Evolutionary conservation across 2,888 invertebrate species (phyloP), one percentile per base, ranked within the genome.

Genomic region (Idaea dimidiata): DNA sequence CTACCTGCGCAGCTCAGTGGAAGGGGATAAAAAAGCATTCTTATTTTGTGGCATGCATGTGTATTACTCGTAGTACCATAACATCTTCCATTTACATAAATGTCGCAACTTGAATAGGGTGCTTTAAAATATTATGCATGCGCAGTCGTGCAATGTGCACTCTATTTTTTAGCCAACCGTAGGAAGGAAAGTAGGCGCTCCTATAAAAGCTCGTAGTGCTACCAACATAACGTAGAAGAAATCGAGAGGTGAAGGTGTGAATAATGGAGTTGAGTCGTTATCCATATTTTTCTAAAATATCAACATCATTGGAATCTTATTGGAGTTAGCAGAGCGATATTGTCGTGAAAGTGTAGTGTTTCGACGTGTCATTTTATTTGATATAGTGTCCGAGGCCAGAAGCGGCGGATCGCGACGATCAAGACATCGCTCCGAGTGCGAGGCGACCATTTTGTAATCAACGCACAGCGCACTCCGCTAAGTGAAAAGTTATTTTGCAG

Each of bases 181-280:
- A 8, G 32, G 32, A 32, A n/a, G n/a, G n/a, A n/a, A n/a, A n/a
- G n/a, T n/a, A 32, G 10, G 7, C 6, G 10, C 32, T 8, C 10
- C 32, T 86, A 88, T 91, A 90, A 83, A 91, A 81, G 77, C 81
- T 57, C 59, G 72, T 81, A 79, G 84, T 86, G 84, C 86, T 81
- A 70, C 76, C 86, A 78, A 81, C 84, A 87, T 89, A 83, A 89
- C 88, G 89, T 88, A 91, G 91, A 91, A 83, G 87, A 88, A 89
- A 86, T 90, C 88, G 90, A 89, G 87, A 88, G 88, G 91, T 83
- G 88, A 87, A 89, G 86, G 85, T 85, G 88, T 80, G 81, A 88
- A 90, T 88, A 84, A 91, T 91, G 91, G 91, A 89, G 86, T 90
- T 84, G 90, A 89, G 89, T 84, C 89, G 87, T 90, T 86, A 32